Conservation (phyloP, 2,797 vertebrate genomes). For the Pyrocephalus nanus region DNA sequence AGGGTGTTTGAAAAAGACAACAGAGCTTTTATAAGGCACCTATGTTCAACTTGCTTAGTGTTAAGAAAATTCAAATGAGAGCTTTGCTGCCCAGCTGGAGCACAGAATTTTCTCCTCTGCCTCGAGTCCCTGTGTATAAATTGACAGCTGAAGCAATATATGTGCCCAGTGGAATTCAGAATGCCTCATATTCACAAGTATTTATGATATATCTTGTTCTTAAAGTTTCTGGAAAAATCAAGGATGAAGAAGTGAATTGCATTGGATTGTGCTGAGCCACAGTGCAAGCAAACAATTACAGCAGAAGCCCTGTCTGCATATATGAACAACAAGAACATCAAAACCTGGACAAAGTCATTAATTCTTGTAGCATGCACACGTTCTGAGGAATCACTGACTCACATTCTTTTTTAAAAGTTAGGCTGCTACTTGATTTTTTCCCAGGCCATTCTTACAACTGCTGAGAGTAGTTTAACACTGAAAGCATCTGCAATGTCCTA, state of each 20-base stretch:
- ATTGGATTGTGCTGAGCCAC: neutral
- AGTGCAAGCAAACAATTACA: neutral
- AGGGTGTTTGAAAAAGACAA: neutral
- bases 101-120: neutral
- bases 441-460: neutral
- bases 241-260: neutral
- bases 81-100: neutral
- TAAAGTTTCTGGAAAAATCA: neutral
- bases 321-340: neutral
- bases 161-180: neutral
- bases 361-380: neutral
- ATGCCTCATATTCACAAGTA: neutral
- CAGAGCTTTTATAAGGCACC: neutral
- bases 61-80: neutral
- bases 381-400: neutral
- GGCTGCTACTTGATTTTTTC: neutral
- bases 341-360: neutral
- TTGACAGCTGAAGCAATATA: neutral
- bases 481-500: neutral
- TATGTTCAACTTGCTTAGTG: neutral
- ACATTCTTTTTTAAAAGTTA: neutral
- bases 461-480: neutral
- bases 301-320: neutral
- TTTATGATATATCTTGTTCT: neutral
- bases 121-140: neutral